Percentiles rank a stretch among this genome's conserved stretches.
Evolutionary conservation across 2,113 vertebrate species (phyloP).

Genomic region (Eulacestoma nigropectus): DNA sequence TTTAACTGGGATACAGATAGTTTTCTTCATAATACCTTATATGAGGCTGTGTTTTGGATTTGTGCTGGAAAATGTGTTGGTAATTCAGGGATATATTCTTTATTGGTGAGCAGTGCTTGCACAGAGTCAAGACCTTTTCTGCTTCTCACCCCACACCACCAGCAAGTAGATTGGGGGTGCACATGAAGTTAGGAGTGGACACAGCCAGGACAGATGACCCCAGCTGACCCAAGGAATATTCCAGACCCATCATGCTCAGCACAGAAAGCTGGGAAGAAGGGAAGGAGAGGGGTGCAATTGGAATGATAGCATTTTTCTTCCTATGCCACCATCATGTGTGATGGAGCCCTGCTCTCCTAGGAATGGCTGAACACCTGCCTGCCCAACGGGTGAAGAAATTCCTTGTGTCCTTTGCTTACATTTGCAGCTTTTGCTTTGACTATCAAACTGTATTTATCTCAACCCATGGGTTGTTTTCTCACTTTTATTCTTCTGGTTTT

Average conservation of each 20-base stretch:
- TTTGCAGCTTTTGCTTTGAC: not conserved
- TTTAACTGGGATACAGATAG: not conserved
- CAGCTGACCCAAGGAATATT: not conserved
- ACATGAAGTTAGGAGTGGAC: not conserved
- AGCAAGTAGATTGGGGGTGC: not conserved
- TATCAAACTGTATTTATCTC: not conserved
- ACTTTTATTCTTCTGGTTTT: not conserved
- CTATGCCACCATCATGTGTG: rapidly evolving
- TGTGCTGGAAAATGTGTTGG: not conserved
- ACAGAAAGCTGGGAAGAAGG: not conserved
- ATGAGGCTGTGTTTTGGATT: not conserved
- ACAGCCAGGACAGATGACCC: not conserved
- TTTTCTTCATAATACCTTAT: not conserved
- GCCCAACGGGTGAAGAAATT: not conserved
- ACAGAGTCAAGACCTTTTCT: not conserved
- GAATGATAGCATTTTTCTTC: not conserved
- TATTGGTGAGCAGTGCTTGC: not conserved
- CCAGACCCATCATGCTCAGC: too few species aligned
- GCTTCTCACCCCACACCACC: not conserved
- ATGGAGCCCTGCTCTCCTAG: not conserved
- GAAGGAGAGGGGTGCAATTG: too few species aligned
- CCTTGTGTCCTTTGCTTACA: not conserved
- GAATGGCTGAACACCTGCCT: not conserved
- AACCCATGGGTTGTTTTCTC: rapidly evolving
- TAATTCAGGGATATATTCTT: not conserved